A percentile compares a stretch with the other conserved stretches of the same genome.
Conservation (phyloP, 53 echinoderm and acorn worm genomes). For the Astropecten irregularis region DNA sequence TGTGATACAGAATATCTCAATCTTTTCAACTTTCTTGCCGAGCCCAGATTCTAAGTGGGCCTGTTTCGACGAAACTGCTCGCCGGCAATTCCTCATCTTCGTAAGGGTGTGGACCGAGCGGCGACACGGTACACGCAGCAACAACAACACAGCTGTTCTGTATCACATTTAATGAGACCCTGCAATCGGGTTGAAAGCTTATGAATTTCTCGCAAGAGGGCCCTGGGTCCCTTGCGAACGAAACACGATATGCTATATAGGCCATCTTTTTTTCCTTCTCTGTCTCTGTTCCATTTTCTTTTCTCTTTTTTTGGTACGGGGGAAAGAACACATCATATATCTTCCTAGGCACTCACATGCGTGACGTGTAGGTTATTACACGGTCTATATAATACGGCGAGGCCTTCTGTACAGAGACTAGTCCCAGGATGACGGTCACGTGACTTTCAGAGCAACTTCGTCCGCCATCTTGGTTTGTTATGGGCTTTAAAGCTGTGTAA, state of each 20-base stretch:
- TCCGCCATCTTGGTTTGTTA: not conserved
- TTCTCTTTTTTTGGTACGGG: conserved; percentile 3
- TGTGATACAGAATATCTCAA: no score
- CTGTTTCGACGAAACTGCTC: no score
- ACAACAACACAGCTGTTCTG: no score
- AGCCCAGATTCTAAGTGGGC: no score
- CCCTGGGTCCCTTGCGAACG: conserved; percentile 20
- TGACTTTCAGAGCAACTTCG: not conserved
- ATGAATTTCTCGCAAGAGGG: conserved; percentile 43
- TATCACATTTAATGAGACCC: no score
- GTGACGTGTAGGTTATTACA: conserved; percentile 53
- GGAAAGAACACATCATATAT: conserved; percentile 13
- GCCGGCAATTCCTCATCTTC: no score
- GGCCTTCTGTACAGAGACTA: conserved; percentile 17
- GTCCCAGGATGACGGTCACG: not conserved
- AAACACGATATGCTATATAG: conserved; percentile 15
- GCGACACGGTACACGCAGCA: no score
- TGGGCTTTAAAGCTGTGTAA: no score
- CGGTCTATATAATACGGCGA: conserved; percentile 28
- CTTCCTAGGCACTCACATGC: conserved; percentile 19
- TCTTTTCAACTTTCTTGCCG: no score
- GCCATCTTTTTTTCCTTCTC: no score
- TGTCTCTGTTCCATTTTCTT: no score
- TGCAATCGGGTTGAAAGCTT: not conserved
- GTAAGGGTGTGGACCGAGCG: no score